These are phyloP conservation scores for Trachurus trachurus DNA, from an alignment of 2,797 vertebrate genomes.

Conservation along the genomic window DNA sequence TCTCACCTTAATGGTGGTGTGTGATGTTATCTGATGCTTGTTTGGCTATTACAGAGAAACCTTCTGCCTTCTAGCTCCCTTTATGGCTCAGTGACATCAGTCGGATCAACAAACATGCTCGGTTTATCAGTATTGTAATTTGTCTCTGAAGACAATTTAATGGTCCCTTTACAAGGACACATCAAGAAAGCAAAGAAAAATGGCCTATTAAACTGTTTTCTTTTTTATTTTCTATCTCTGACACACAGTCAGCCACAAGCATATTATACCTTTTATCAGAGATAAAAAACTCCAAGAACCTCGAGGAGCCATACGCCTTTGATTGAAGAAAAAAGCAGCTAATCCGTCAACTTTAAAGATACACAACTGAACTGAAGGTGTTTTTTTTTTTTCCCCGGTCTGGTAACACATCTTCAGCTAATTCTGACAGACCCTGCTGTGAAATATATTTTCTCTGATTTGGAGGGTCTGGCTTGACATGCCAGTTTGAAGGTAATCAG, in stretches of 20 bases:
- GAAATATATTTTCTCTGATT: slow-evolving; percentile 34
- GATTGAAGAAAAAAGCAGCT: slow-evolving; percentile 32
- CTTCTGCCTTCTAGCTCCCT: slow-evolving; percentile 37
- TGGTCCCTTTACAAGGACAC: slow-evolving; percentile 55
- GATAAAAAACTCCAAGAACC: slow-evolving; percentile 35
- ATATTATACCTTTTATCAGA: slow-evolving; percentile 46
- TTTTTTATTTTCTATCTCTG: slow-evolving; percentile 45
- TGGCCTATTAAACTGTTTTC: slow-evolving; percentile 39
- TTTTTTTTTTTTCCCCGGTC: neutral
- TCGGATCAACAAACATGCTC: slow-evolving; percentile 40
- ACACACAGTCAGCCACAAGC: slow-evolving; percentile 27
- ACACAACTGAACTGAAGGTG: slow-evolving; percentile 7
- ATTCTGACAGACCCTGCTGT: slow-evolving; percentile 17
- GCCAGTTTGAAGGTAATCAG: slow-evolving; percentile 60
- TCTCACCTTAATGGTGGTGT: slow-evolving; percentile 9
- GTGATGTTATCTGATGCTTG: slow-evolving; percentile 49
- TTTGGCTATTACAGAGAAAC: slow-evolving; percentile 45
- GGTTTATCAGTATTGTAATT: slow-evolving; percentile 61
- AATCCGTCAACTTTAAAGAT: slow-evolving; percentile 50
- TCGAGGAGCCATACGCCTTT: slow-evolving; percentile 36
- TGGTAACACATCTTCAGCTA: slow-evolving; percentile 23
- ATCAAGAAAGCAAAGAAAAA: slow-evolving; percentile 49
- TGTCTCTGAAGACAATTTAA: slow-evolving; percentile 61
- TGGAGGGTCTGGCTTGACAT: slow-evolving; percentile 29
- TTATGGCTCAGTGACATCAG: slow-evolving; percentile 46